Evolutionary conservation across 1,140 invertebrate genomes (phyloP), one percentile per base, ranked within the genome.

Genomic region (Neotoxoptera formosana): DNA sequence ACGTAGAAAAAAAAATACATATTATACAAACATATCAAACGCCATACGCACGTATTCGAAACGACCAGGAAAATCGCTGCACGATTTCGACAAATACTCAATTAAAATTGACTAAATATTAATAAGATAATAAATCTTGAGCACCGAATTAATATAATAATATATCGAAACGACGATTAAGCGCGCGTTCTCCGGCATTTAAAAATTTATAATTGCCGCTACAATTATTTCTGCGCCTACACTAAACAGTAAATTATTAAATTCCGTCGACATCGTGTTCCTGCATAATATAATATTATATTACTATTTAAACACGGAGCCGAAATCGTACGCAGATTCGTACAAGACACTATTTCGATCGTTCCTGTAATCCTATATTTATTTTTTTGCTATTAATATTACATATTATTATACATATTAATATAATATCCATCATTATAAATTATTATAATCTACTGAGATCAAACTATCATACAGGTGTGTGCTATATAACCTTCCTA

Each of bases 51-150:
- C 2, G 11, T 67, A 67, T 67, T 51, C 17, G 14, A 67, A 67
- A 48, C 30, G 45, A 48, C 2, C n/a, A 9, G 30, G 7, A 48
- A 87, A 48, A 87, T 87, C 84, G 30, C 30, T n/a, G 60, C 84
- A 47, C 45, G 45, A 48, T 87, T 84, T 41, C 41, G 11, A 87
- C 47, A 48, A 87, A 48, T n/a, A 56, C 34, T n/a, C 21, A 89
- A 89, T 89, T 89, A 89, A 89, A 89, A 89, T 56, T 30, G 48
- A 14, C 51, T 36, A 23, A 56, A 89, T n/a, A 53, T 56, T 89
- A 89, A 89, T 89, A 51, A 48, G 11, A 87, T 51, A 48, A 48
- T 87, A 87, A 87, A 87, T 87, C 47, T 21, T 21, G 25, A 7
- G 41, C 36, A 41, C 23, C 14, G 83, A 25, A 84, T 84, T 84